Evolutionary conservation across 2,888 invertebrate genomes (phyloP).

Genomic region (Carabus problematicus): DNA sequence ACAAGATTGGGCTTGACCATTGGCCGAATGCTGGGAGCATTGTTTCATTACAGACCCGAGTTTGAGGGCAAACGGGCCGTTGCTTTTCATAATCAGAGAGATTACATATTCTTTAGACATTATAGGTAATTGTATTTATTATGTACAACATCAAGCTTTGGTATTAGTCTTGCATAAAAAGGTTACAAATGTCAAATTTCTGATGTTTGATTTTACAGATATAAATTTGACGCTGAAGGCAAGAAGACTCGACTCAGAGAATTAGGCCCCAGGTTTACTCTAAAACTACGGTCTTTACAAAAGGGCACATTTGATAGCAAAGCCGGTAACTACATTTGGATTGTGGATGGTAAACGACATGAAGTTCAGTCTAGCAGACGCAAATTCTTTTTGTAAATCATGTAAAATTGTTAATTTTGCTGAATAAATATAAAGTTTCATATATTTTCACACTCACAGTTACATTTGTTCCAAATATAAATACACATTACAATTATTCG

Average conservation of each 20-base stretch:
- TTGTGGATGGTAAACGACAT: slow-evolving; percentile 87
- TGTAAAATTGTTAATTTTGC: slow-evolving; percentile 12
- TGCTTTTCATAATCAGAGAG: slow-evolving; percentile 98
- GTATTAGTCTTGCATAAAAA: no score
- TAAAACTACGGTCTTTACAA: slow-evolving; percentile 90
- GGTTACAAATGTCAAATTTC: slow-evolving; percentile 17
- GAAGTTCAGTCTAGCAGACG: slow-evolving; percentile 92
- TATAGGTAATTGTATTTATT: slow-evolving; percentile 68
- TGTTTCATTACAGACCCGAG: slow-evolving; percentile 96
- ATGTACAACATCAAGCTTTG: slow-evolving; percentile 9
- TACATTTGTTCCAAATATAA: no score
- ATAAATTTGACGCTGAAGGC: slow-evolving; percentile 86
- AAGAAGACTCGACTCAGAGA: slow-evolving; percentile 81
- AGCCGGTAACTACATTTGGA: slow-evolving; percentile 97
- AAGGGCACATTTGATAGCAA: slow-evolving; percentile 98
- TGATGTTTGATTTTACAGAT: slow-evolving; percentile 65
- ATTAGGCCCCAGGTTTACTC: slow-evolving; percentile 96
- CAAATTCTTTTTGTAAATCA: slow-evolving; percentile 84
- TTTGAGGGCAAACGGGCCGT: slow-evolving; percentile 92
- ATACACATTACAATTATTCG: no score
- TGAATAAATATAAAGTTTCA: not conserved
- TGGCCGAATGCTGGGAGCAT: slow-evolving; percentile 89
- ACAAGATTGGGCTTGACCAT: slow-evolving; percentile 91
- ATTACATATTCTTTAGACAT: slow-evolving; percentile 98
- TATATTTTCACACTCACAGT: no score